phyloP scores from a whole-genome alignment of 2,888 invertebrate species.

The Parnassius orleans region DNA sequence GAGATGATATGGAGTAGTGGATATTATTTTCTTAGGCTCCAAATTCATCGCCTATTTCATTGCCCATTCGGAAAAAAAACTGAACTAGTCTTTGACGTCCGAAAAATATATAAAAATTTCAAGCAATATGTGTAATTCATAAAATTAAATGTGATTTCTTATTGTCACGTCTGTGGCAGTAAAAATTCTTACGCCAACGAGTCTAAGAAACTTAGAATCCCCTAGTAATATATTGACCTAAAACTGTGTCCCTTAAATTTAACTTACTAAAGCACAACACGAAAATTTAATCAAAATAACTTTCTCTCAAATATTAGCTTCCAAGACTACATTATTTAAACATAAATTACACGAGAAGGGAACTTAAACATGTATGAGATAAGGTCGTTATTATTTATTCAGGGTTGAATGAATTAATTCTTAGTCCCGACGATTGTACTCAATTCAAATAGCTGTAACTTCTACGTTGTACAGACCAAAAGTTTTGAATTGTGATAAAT shows the following conservation, averaged over 20 bases:
- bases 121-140: neutral
- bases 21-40: too few species aligned
- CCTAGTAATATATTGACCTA: neutral
- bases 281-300: conserved; percentile 25
- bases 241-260: conserved; percentile 10
- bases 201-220: conserved; percentile 2
- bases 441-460: too few species aligned
- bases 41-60: too few species aligned
- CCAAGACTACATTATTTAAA: conserved; percentile 17
- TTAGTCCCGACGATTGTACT: neutral
- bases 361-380: conserved; percentile 11
- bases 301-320: conserved; percentile 16
- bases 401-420: conserved; percentile 21
- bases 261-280: conserved; percentile 4
- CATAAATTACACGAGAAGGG: conserved; percentile 19
- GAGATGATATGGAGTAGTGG: too few species aligned
- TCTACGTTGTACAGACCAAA: too few species aligned
- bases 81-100: too few species aligned
- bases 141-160: neutral
- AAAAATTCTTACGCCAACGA: neutral
- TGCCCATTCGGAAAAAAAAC: too few species aligned
- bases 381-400: conserved; percentile 18
- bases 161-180: neutral
- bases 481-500: too few species aligned
- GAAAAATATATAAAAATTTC: neutral